Evolutionary conservation across 2,888 invertebrate species (phyloP), one percentile per base, ranked within the genome.

Genomic region (Julus scanicus): DNA sequence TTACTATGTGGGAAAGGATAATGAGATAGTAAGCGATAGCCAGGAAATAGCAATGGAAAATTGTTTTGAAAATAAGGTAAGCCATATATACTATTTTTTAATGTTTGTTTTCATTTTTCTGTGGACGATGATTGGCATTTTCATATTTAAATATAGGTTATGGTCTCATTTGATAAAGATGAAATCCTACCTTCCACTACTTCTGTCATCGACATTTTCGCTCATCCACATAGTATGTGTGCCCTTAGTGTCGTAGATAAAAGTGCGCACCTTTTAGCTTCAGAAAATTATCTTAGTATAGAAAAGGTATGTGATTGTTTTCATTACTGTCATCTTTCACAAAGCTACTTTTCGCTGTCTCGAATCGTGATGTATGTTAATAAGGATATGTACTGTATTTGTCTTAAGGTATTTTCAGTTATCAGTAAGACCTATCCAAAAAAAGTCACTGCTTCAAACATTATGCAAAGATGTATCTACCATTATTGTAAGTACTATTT

Each of bases 171-270:
- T 49, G 44, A 48, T 20, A 20, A 85, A 6, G 44, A 44, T 13
- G 85, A 85, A 40, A 49, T 85, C 11, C 85, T 40, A 2, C 85
- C 85, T 85, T 3, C n/a, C 0, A 20, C 85, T 9, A 48, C 40
- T 8, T 44, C 85, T 40, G 9, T 20, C 8, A 13, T 85, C 40
- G 85, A 40, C 39, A 44, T 85, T 49, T 20, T n/a, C 5, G 85
- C 85, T 20, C 40, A 85, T 9, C 85, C 85, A 85, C 40, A 40
- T 2, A 85, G 40, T 85, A n/a, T 85, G n/a, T 85, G 85, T 40
- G 85, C 85, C 15, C 20, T 85, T 85, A 49, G 85, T 85, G 85
- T 85, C 2, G 85, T 85, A n/a, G 85, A 85, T 40, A 44, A 85
- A 85, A 85, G 85, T 85, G 85, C 48, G 1, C 48, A 85, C 2